These are phyloP conservation scores for Nephrocerus scutellatus DNA, from an alignment of 2,888 invertebrate species.

Conservation along the genomic window DNA sequence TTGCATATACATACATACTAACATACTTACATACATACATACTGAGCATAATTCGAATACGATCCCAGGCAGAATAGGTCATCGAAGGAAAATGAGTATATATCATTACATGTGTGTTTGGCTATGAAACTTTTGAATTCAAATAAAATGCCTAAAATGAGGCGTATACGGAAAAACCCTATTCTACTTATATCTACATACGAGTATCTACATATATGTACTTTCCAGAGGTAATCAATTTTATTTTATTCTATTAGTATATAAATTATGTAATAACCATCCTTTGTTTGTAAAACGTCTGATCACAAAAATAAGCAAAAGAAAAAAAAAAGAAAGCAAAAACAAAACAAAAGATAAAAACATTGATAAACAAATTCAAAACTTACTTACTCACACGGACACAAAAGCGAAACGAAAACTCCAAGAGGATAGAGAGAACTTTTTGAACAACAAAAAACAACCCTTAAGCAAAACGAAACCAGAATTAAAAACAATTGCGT, in stretches of 20 bases:
- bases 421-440: constrained; percentile 5
- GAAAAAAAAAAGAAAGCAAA: constrained; percentile 9
- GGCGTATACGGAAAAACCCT: too few relatives aligned
- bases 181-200: too few relatives aligned
- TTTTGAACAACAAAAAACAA: too few relatives aligned
- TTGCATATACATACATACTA: constrained; percentile 10
- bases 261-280: constrained; percentile 35
- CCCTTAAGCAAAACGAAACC: too few relatives aligned
- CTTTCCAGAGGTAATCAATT: too few relatives aligned
- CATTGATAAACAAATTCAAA: too few relatives aligned
- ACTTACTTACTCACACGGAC: too few relatives aligned
- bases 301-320: constrained; percentile 37
- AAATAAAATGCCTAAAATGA: too few relatives aligned
- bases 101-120: constrained; percentile 12
- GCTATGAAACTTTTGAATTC: constrained; percentile 8
- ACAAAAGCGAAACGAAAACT: constrained; percentile 12
- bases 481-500: constrained; percentile 15
- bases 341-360: constrained; percentile 6
- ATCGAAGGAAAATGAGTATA: constrained; percentile 7
- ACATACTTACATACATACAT: constrained; percentile 6
- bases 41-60: constrained; percentile 10
- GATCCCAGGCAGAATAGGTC: constrained; percentile 5
- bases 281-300: constrained; percentile 44
- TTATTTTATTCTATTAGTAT: too few relatives aligned
- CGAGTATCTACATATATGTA: too few relatives aligned